Conservation (phyloP, 2,797 vertebrate species). For the Anguilla anguilla region DNA sequence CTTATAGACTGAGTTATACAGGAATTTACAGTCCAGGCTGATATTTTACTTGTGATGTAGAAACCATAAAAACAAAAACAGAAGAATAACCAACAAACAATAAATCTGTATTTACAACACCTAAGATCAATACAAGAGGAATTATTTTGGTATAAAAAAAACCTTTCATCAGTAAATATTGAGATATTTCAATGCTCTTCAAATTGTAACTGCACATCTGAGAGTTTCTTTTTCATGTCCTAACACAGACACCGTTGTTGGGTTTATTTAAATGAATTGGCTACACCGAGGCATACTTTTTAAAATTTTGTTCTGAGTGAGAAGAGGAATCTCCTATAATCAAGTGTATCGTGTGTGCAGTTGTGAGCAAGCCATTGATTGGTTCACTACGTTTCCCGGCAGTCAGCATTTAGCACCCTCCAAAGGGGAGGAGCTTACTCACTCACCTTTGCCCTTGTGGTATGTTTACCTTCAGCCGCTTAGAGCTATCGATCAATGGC, state of each 20-base stretch:
- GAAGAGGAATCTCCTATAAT: background rate
- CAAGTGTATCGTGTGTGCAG: slow-evolving; percentile 5
- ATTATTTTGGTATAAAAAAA: background rate
- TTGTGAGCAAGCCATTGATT: slow-evolving; percentile 18
- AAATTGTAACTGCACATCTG: background rate
- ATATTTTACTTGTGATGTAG: background rate
- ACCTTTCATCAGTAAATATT: background rate
- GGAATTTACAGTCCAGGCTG: slow-evolving; percentile 27
- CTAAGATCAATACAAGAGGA: background rate
- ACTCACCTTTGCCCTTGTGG: slow-evolving; percentile 57
- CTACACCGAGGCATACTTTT: background rate
- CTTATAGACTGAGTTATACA: slow-evolving; percentile 29
- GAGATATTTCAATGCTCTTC: background rate
- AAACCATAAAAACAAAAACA: slow-evolving; percentile 34
- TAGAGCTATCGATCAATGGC: slow-evolving; percentile 55
- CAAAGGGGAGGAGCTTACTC: slow-evolving; percentile 33
- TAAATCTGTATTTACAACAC: background rate
- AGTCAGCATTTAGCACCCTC: background rate
- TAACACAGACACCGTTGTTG: background rate
- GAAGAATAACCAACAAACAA: slow-evolving; percentile 33
- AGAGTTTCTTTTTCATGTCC: background rate
- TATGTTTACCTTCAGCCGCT: slow-evolving; percentile 49
- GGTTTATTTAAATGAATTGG: background rate
- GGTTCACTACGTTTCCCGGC: slow-evolving; percentile 25
- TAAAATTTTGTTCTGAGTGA: background rate